Conservation (phyloP, 1,140 invertebrate species). For the Bombyx mandarina region DNA sequence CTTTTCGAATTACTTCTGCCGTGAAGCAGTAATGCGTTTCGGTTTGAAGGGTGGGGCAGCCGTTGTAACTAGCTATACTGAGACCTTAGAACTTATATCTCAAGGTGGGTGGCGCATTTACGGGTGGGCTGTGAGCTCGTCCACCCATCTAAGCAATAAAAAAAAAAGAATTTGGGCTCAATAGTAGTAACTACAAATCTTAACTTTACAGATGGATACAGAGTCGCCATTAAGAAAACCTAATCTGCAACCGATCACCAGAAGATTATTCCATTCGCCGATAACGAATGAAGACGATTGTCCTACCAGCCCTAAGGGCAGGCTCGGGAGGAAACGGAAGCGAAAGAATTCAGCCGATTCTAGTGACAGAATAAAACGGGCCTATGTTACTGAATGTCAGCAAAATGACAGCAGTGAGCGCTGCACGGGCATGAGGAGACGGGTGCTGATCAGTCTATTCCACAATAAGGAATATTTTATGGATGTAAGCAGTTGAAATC, state of each 20-base stretch:
- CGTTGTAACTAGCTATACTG: too few relatives aligned
- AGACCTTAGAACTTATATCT: too few relatives aligned
- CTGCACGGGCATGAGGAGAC: constrained; percentile 35
- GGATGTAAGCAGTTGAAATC: constrained; percentile 19
- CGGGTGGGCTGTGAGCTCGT: too few relatives aligned
- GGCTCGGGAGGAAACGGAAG: constrained; percentile 34
- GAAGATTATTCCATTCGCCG: constrained; percentile 50
- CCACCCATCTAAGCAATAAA: too few relatives aligned
- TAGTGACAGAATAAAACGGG: constrained; percentile 32
- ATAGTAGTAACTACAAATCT: too few relatives aligned
- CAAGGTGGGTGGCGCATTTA: too few relatives aligned
- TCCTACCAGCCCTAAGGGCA: constrained; percentile 13
- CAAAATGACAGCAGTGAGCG: constrained; percentile 28
- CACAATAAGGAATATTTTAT: constrained; percentile 49
- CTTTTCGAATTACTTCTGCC: too few relatives aligned
- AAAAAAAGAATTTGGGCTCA: too few relatives aligned
- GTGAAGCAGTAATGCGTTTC: too few relatives aligned
- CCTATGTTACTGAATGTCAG: constrained; percentile 35
- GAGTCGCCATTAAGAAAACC: constrained; percentile 38
- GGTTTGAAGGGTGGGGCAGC: too few relatives aligned
- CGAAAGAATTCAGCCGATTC: constrained; percentile 29
- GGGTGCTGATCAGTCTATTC: constrained; percentile 42
- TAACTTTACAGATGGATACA: constrained; percentile 40
- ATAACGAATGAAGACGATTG: constrained; percentile 11
- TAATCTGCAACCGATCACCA: constrained; percentile 30